Base-by-base conservation (phyloP, 2,797 vertebrate genomes). In the Oreochromis mossambicus region DNA sequence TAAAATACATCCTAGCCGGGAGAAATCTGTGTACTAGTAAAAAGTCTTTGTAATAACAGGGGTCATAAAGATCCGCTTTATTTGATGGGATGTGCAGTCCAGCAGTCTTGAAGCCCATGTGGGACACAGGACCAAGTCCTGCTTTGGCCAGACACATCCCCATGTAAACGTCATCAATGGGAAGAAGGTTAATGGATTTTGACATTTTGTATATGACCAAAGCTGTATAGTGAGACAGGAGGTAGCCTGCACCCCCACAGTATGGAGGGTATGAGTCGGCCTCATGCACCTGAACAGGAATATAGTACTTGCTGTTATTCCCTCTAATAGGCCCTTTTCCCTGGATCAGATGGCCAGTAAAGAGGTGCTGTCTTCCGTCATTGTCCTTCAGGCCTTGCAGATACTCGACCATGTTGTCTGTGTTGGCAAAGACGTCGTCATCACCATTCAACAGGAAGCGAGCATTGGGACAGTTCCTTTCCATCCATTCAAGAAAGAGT, bases 131-230 rank as follows among this genome's bases (percentile, higher is more conserved):
- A 0, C 3, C 4, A 15, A 98, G 93, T 4, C 96, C 95, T 0
- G 96, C 96, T 50, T 88, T 95, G 83, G 95, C 34, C 87, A 98
- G 84, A 79, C 97, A 98, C 97, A 98, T 97, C 6, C 97, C 97
- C 94, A 98, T 88, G 91, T 96, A 98, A 36, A 97, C 97, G 1
- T 98, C 97, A 3, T 98, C 97, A 4, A 98, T 98, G 58, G 97
- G 97, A 76, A 97, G 92, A 17, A 97, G 26, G 0, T 41, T 10
- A 2, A 96, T 85, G 4, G 11, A 43, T 1, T 4, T 79, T 0
- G 96, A 95, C 3, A 94, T 94, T 0, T 81, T 83, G 86, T 93
- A 88, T 87, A 97, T 96, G 14, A 92, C 66, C 10, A 5, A 89
- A n/a, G 94, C 95, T 0, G 97, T 97, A 83, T 93, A 96, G 29